Evolutionary conservation across 2,797 vertebrate genomes (phyloP).

Genomic region (Sebastes paucispinis): DNA sequence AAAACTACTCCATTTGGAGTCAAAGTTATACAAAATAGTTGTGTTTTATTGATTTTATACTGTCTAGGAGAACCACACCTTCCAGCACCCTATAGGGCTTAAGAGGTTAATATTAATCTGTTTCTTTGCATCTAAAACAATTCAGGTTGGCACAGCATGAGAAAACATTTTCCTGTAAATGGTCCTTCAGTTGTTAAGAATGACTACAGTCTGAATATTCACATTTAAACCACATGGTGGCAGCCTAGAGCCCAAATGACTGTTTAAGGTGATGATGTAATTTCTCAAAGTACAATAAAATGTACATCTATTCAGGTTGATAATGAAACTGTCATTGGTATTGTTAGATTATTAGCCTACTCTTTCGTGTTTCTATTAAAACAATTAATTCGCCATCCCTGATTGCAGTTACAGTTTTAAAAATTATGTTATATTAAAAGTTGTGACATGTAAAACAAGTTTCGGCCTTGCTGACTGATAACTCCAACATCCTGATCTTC

Average conservation of each 20-base stretch:
- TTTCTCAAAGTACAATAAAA: no score
- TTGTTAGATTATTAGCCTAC: neutral
- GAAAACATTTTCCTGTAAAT: neutral
- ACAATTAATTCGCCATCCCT: neutral
- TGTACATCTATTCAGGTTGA: no score
- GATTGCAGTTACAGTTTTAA: neutral
- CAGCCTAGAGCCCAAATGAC: slow-evolving; percentile 1
- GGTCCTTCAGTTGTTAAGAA: neutral
- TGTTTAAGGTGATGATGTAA: neutral
- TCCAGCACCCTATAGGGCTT: no score
- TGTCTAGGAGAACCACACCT: no score
- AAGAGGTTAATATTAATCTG: neutral
- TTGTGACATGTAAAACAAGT: no score
- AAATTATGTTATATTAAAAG: no score
- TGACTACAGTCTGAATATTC: neutral
- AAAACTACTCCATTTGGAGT: no score
- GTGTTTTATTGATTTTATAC: no score
- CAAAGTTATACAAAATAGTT: no score
- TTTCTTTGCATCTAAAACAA: neutral
- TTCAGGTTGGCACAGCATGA: neutral
- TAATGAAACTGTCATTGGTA: neutral
- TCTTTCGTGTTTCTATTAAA: no score
- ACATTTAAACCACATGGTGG: slow-evolving; percentile 23
- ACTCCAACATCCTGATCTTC: no score
- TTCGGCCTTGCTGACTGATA: no score